Base-by-base conservation (phyloP, 2,888 invertebrate species). In the Macrophya annulata region DNA sequence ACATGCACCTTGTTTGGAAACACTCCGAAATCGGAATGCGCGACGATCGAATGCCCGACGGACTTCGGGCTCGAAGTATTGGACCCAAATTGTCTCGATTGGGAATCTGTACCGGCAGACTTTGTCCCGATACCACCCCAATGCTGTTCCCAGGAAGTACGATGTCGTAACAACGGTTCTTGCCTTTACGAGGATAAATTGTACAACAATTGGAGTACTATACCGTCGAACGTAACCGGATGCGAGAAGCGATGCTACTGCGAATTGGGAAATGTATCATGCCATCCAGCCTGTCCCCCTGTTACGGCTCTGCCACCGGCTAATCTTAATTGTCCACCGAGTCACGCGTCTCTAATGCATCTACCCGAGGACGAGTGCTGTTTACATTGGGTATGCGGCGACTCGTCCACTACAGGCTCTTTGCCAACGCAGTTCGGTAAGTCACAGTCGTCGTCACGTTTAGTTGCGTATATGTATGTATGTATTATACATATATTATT, bases 191-290 rank as follows among this genome's bases (percentile, higher is more conserved):
- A 96, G 87, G 97, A 96, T 62, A 94, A 95, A 65, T 92, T 90
- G 85, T 94, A 93, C 90, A 93, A 92, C 59, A 98, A 98, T 93
- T 98, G 97, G 96, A 96, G 97, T 85, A 96, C 97, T 89, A 96
- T 98, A 74, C 98, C 98, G 0, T 94, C 95, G 10, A 95, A 96
- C 84, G 94, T 98, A 4, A 97, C 97, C 15, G 97, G 98, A 82
- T 98, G 98, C 91, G 97, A 98, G 87, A 95, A 97, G 88, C 95
- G 97, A 88, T 98, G 98, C 91, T 97, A 96, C 92, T 98, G 98
- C 91, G 97, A 98, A 92, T 96, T 97, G 93, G 98, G 98, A 21
- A 97, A 97, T 88, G 95, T 98, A 25, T 97, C 98, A 87, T 98
- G 98, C 90, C 96, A 97, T 88, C 96, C 96, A 59, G 95, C 96